Conservation (phyloP, 2,113 vertebrate species). For the Deroptyus accipitrinus region DNA sequence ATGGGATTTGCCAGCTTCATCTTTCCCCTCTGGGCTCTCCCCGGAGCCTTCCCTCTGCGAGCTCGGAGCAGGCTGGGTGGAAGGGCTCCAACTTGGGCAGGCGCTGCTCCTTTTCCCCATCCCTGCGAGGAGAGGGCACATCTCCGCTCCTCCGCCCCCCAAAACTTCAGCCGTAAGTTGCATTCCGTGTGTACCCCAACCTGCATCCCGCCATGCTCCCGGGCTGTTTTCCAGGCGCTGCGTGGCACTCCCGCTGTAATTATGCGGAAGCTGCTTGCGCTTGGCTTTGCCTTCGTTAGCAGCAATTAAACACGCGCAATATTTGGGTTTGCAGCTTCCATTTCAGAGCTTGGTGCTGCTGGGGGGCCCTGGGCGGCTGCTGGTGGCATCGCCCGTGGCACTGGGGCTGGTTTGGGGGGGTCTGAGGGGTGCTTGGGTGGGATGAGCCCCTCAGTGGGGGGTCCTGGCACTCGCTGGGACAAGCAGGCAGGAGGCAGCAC, state of each 20-base stretch:
- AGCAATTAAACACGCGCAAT: not conserved
- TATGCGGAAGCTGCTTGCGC: not conserved
- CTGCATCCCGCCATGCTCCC: not conserved
- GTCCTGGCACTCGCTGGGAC: not conserved
- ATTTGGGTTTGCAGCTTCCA: not conserved
- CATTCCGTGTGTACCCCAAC: not conserved
- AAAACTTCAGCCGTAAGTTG: accelerated
- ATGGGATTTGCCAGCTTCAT: not conserved
- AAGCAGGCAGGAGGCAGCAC: not conserved
- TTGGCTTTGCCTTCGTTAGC: not conserved
- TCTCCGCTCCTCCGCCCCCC: accelerated
- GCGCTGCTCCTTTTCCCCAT: not conserved
- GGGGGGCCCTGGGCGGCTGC: accelerated
- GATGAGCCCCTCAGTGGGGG: not conserved
- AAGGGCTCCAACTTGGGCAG: not conserved
- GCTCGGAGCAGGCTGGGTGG: not conserved
- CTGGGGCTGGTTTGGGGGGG: not conserved
- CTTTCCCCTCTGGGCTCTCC: not conserved
- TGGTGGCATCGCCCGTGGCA: not conserved
- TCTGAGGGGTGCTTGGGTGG: not conserved
- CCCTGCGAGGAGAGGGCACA: not conserved
- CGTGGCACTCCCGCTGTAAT: not conserved
- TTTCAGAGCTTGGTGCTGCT: not conserved
- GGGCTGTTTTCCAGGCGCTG: not conserved
- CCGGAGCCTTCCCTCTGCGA: not conserved